Evolutionary conservation across 2,888 invertebrate genomes (phyloP).

Genomic region (Cerceris ruficornis): DNA sequence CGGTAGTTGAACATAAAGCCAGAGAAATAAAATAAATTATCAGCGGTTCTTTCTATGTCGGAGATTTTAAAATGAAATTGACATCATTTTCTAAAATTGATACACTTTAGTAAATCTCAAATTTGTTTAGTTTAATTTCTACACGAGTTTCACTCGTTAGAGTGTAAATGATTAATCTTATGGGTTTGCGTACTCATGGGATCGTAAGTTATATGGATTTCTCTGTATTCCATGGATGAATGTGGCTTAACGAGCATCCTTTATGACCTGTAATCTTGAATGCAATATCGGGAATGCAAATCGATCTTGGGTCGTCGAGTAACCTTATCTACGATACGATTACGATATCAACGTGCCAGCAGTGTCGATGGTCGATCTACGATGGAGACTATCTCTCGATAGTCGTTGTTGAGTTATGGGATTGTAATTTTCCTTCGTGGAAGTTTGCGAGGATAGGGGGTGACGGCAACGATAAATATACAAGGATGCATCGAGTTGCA

Average conservation of each 20-base stretch:
- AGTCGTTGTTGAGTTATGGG: conserved; percentile 53
- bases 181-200: no score
- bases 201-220: background rate
- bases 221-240: conserved; percentile 15
- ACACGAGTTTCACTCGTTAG: no score
- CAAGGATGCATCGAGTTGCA: conserved; percentile 53
- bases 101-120: no score
- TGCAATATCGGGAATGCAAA: conserved; percentile 35
- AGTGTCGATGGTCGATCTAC: conserved; percentile 7
- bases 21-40: no score
- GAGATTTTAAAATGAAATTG: no score
- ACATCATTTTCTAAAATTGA: no score
- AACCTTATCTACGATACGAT: conserved; percentile 55
- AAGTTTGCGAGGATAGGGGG: conserved; percentile 45
- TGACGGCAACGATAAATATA: conserved; percentile 61
- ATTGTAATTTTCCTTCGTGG: conserved; percentile 54
- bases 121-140: no score
- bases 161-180: no score
- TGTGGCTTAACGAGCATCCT: conserved; percentile 39
- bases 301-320: conserved; percentile 40
- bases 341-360: conserved; percentile 47
- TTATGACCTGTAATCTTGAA: conserved; percentile 3
- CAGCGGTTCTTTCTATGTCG: no score
- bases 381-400: conserved; percentile 48
- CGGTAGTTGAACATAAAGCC: no score